Evolutionary conservation across 2,113 vertebrate genomes (phyloP), one percentile per base, ranked within the genome.

Genomic region (Neodontobutis hainanensis): DNA sequence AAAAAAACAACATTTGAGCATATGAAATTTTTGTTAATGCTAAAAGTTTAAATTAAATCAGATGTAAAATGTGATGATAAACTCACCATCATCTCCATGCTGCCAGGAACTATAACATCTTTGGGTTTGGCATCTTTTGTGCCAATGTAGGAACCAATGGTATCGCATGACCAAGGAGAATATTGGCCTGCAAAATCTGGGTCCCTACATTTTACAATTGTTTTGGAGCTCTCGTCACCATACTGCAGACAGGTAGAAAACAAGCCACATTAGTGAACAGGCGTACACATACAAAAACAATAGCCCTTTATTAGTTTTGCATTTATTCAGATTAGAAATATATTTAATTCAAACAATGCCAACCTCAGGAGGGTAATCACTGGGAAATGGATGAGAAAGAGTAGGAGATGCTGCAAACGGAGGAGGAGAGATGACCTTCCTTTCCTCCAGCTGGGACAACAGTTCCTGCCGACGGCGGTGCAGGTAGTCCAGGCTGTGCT

Each of bases 101-200:
- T 77, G 52, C 93, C 94, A 11, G 94, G 86, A 76, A 92, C 93
- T 91, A 95, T 94, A 64, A 93, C 91, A 32, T 99, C 97, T 95
- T 97, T 98, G 92, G 95, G 94, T 94, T 99, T 99, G 87, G 92
- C 91, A 68, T 99, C 96, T 94, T 99, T 99, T 92, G 95, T 95
- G 90, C 96, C 95, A 78, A 99, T 98, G 89, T 99, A 99, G 82
- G 97, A 98, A 91, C 96, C 94, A 61, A 99, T 98, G 61, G 96
- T 98, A 80, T 99, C 97, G 89, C 97, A 99, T 15, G 96, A 99
- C 97, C 97, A 99, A 38, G 97, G 97, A 46, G 97, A 99, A 85
- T 98, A 99, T n/a, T 99, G 97, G 72, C 95, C 96, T 4, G 92
- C 65, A 59, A 98, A 99, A 74, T 98, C 96, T 14, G 95, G 92